Evolutionary conservation across 1,140 invertebrate genomes (phyloP).

Genomic region (Sycobia sp.): DNA sequence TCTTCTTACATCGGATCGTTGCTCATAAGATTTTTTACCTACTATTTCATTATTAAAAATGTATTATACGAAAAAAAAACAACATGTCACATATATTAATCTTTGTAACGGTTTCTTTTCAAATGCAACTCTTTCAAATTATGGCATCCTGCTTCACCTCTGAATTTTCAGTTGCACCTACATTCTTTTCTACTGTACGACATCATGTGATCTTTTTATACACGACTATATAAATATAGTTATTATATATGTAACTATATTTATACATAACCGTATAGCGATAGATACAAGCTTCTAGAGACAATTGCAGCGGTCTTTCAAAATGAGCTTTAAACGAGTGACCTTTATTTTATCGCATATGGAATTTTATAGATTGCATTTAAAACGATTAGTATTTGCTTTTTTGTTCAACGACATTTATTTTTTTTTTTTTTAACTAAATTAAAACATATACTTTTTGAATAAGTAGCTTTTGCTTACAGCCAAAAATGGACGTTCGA

Average conservation of each 20-base stretch:
- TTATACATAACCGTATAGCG: background rate
- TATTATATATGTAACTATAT: background rate
- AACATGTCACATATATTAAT: too few species aligned
- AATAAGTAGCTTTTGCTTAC: too few species aligned
- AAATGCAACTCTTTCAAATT: background rate
- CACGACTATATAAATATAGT: background rate
- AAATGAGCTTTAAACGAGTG: conserved; percentile 27
- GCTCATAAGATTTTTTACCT: background rate
- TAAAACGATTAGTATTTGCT: too few species aligned
- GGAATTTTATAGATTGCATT: conserved; percentile 9
- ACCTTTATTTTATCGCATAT: conserved; percentile 22
- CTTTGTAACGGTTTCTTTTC: conserved; percentile 14
- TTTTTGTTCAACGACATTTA: too few species aligned
- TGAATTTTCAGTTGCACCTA: conserved; percentile 19
- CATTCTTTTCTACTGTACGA: conserved; percentile 5
- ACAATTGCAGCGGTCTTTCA: conserved; percentile 20
- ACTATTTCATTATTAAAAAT: background rate
- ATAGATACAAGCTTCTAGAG: conserved; percentile 17
- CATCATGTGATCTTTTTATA: conserved; percentile 28
- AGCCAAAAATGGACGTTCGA: too few species aligned
- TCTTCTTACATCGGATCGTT: background rate
- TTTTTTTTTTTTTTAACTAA: too few species aligned
- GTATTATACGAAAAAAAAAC: too few species aligned
- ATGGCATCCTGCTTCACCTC: background rate
- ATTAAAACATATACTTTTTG: too few species aligned